Evolutionary conservation across 2,888 invertebrate genomes (phyloP).

Genomic region (Yponomeuta cagnagella): DNA sequence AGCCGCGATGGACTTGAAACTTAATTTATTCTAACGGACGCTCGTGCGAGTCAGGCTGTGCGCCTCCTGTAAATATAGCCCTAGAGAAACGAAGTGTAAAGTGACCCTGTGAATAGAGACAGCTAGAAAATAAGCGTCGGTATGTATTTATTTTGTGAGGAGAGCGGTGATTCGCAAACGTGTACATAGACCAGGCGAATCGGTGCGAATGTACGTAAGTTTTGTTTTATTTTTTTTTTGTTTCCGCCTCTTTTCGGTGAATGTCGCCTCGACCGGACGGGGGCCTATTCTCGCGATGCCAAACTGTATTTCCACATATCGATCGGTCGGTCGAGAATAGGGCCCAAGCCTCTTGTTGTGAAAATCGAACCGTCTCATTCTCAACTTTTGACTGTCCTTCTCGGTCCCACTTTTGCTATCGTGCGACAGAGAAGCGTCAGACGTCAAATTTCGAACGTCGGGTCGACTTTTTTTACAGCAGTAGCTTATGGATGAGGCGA

Average conservation of each 20-base stretch:
- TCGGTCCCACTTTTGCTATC: no score
- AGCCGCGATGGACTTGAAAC: slow-evolving; percentile 49
- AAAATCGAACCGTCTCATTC: no score
- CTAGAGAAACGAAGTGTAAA: slow-evolving; percentile 54
- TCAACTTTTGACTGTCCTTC: no score
- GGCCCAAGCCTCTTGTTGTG: not conserved
- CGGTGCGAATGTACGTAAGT: slow-evolving; percentile 32
- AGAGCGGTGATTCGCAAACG: slow-evolving; percentile 48
- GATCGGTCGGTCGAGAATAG: not conserved
- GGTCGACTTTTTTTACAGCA: no score
- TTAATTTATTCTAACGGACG: slow-evolving; percentile 69
- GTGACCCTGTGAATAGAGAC: slow-evolving; percentile 71
- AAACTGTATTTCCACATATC: not conserved
- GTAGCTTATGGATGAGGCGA: slow-evolving; percentile 25
- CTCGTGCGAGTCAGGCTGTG: slow-evolving; percentile 71
- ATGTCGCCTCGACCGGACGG: slow-evolving; percentile 36
- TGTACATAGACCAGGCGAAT: slow-evolving; percentile 65
- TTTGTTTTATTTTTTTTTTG: slow-evolving; percentile 20
- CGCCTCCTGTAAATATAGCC: slow-evolving; percentile 72
- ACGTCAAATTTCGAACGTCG: no score
- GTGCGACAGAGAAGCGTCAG: no score
- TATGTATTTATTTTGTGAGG: slow-evolving; percentile 63
- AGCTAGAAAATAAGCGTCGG: slow-evolving; percentile 65
- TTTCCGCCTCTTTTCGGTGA: slow-evolving; percentile 52
- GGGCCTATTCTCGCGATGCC: not conserved